Evolutionary conservation across 1,140 invertebrate species (phyloP).

Genomic region (Lanistes nyassanus): DNA sequence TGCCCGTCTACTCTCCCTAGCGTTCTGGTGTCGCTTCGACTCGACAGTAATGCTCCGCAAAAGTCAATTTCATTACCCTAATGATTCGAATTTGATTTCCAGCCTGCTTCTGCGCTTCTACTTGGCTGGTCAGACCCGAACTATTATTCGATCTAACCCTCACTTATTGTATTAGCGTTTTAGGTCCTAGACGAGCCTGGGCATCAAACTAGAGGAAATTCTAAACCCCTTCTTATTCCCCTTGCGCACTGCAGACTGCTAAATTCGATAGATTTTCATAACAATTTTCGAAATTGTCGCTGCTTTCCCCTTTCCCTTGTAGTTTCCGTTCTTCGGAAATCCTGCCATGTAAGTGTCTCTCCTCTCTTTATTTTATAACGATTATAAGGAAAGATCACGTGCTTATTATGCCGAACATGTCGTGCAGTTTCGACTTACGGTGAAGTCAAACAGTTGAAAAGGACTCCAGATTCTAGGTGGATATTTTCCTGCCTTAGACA

Average conservation of each 20-base stretch:
- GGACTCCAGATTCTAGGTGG: too few relatives aligned
- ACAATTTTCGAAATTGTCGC: conserved; percentile 20
- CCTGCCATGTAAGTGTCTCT: background rate
- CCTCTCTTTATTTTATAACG: too few relatives aligned
- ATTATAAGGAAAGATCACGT: too few relatives aligned
- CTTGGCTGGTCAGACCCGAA: background rate
- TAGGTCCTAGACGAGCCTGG: background rate
- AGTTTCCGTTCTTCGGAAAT: conserved; percentile 4
- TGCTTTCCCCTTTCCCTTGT: conserved; percentile 1
- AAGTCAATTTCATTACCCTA: conserved; percentile 24
- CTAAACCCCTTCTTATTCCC: conserved; percentile 18
- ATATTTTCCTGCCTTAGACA: too few relatives aligned
- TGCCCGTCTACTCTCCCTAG: conserved; percentile 7
- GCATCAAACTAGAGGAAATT: conserved; percentile 15
- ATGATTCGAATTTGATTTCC: conserved; percentile 20
- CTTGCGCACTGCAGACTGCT: background rate
- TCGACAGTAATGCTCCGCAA: conserved; percentile 19
- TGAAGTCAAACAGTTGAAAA: too few relatives aligned
- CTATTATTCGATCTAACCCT: conserved; percentile 17
- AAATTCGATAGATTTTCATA: conserved; percentile 24
- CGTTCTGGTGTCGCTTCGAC: background rate
- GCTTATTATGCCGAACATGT: too few relatives aligned
- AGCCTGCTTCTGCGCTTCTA: background rate
- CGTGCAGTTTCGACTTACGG: too few relatives aligned
- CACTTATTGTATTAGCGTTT: conserved; percentile 15